Base-by-base conservation (phyloP, 2,113 vertebrate genomes). In the Dasypus novemcinctus region DNA sequence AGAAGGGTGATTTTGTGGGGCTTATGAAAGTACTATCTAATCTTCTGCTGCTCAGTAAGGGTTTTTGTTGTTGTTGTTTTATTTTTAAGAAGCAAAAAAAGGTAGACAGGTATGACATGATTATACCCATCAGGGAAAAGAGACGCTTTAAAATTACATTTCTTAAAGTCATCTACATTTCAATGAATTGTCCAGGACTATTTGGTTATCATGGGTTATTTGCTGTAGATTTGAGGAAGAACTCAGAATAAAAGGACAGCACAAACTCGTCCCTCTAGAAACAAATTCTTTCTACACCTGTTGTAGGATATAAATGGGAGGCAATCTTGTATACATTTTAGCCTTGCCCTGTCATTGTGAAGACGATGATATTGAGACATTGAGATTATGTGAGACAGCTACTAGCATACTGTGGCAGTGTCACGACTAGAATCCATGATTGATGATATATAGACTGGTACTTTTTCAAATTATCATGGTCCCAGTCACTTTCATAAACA, bases 91-190 rank as follows among this genome's bases (percentile, higher is more conserved):
- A 38, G 68, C 87, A 59, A 74, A 80, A 31, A 81, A 82, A 63
- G 27, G 18, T n/a, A 68, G 27, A 21, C 41, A 88, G 29, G 46
- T 85, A 41, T 61, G 84, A n/a, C 61, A 94, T 29, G 52, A 87
- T 87, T 66, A 93, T 84, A 46, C 8, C 52, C 59, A 93, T 38
- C 54, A 82, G 41, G 69, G 66, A 49, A 75, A 63, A 91, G 27
- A 7, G n/a, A 86, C 75, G 15, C 83, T 63, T 13, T 57, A 54
- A 89, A 61, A 91, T 83, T 61, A 15, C 49, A 41, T 52, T 68
- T 87, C 54, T 90, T 33, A 74, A 92, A 82, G 21, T 92, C 36
- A 86, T 17, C 72, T 89, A 87, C 41, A 52, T 91, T 95, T 82
- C 90, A 95, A 6, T 94, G 15, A 91, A 95, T 12, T 86, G 86